Evolutionary conservation across 2,797 vertebrate species (phyloP), one percentile per base, ranked within the genome.

Genomic region (Helarctos malayanus): DNA sequence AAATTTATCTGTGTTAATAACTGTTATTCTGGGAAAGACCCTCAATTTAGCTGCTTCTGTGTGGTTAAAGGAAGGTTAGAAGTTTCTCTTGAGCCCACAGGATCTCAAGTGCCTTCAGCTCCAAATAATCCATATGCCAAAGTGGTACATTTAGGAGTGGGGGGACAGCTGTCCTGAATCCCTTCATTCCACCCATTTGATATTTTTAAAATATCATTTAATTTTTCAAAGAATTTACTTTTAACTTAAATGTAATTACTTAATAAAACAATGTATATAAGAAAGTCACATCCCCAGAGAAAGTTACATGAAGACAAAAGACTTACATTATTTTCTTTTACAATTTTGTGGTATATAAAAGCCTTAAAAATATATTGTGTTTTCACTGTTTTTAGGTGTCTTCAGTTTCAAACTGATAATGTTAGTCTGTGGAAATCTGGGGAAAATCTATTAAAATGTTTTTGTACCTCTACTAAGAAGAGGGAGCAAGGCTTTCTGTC

Each of bases 171-270:
- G 27, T 75, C 45, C 27, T 49, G 27, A 75, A 49, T 29, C 45
- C 27, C 45, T 75, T 75, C 73, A 75, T 75, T 75, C 38, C 41
- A 21, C 57, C 21, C 21, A 47, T 61, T 61, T 49, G 29, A 75
- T 47, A 52, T 63, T 38, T 78, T 61, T 52, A 63, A 41, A 63
- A 41, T 32, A 32, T 92, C 35, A 21, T 65, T 81, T 87, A 27
- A 49, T 75, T 65, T 85, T 95, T 87, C 5, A 65, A 92, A 45
- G 27, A 45, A 81, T 10, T 89, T 91, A 16, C 8, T 78, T 78
- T 95, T 87, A 68, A 7, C 54, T 78, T 79, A 96, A 89, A 89
- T 52, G n/a, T 47, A 69, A 65, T n/a, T 54, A 11, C 56, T 52
- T 91, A 82, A 65, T 54, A 59, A 59, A 63, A 27, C 76, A 61